A percentile compares a stretch with the other conserved stretches of the same genome.
phyloP scores from a whole-genome alignment of 1,140 invertebrate species.

The Drosophila ambigua region DNA sequence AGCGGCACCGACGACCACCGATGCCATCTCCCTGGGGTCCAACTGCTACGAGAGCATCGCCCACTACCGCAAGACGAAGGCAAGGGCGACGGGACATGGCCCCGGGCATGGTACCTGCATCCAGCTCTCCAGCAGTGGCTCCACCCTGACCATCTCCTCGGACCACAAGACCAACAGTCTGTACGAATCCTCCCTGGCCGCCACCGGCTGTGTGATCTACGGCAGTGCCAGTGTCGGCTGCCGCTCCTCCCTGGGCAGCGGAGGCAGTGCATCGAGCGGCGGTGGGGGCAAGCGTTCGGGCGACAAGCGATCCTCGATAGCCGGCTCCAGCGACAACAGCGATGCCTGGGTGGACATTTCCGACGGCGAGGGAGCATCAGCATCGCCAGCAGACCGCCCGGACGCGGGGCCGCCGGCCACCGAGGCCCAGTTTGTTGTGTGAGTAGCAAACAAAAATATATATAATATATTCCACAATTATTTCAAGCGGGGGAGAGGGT shows the following conservation, averaged over 20 bases:
- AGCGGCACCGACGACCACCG: conserved; percentile 35
- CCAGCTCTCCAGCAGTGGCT: conserved; percentile 84
- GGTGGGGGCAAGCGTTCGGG: conserved; percentile 24
- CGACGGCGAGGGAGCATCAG: conserved; percentile 76
- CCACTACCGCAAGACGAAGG: conserved; percentile 78
- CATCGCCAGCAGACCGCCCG: neutral
- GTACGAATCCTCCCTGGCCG: conserved; percentile 84
- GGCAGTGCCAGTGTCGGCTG: conserved; percentile 81
- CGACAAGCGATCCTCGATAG: conserved; percentile 74
- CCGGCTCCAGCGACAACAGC: conserved; percentile 86
- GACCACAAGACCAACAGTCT: conserved; percentile 88
- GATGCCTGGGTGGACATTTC: conserved; percentile 88
- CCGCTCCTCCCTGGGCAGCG: conserved; percentile 59
- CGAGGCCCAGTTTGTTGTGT: conserved; percentile 84
- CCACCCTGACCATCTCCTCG: conserved; percentile 86
- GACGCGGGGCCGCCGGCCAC: conserved; percentile 13
- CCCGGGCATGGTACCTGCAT: conserved; percentile 80
- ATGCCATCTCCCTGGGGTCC: conserved; percentile 83
- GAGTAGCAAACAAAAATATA: conserved; percentile 53
- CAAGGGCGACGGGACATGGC: conserved; percentile 22
- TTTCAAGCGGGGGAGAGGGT: too few species aligned
- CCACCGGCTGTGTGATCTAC: conserved; percentile 81
- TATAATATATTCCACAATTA: too few species aligned
- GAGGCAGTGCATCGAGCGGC: conserved; percentile 36
- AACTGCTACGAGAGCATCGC: conserved; percentile 87